Percentiles rank a stretch among this genome's conserved stretches.
These are phyloP conservation scores for Harmothoe impar DNA, from an alignment of 2,888 invertebrate genomes.

Conservation along the genomic window DNA sequence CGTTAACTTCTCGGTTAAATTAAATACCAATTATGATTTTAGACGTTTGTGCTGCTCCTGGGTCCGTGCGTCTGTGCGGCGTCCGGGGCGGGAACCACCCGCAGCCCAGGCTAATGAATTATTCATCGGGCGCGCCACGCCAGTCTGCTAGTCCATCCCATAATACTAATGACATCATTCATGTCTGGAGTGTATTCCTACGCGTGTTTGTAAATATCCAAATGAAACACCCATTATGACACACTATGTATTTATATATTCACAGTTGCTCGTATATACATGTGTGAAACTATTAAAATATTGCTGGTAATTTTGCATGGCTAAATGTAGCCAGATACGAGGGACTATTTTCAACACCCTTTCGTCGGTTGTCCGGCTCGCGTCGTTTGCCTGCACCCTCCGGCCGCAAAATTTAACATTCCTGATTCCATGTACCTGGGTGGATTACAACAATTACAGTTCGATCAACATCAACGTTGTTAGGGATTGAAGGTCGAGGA, in stretches of 20 bases:
- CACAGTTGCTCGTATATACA: not conserved
- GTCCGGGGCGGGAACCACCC: constrained; percentile 47
- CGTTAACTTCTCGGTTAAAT: no score
- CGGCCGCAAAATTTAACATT: constrained; percentile 70
- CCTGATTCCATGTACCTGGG: constrained; percentile 66
- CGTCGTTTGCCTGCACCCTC: constrained; percentile 77
- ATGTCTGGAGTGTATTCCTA: constrained; percentile 53
- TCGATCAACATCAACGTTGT: constrained; percentile 36
- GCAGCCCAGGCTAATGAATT: constrained; percentile 35
- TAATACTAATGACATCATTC: constrained; percentile 67
- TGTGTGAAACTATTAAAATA: not conserved
- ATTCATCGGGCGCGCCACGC: constrained; percentile 59
- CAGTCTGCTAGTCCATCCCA: constrained; percentile 64
- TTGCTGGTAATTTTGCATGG: not conserved
- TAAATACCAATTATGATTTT: no score
- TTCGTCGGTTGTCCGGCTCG: constrained; percentile 72
- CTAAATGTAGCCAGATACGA: not conserved
- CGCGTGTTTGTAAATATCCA: constrained; percentile 30
- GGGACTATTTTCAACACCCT: constrained; percentile 34
- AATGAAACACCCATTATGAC: not conserved
- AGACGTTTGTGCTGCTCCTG: no score
- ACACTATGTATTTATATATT: not conserved
- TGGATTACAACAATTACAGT: constrained; percentile 61
- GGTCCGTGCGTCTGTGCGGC: not conserved
- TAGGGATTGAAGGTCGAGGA: constrained; percentile 53